A percentile compares a stretch with the other conserved stretches of the same genome.
These are phyloP conservation scores for Lepidochrysops patricia DNA, from an alignment of 2,888 invertebrate species.

Conservation along the genomic window DNA sequence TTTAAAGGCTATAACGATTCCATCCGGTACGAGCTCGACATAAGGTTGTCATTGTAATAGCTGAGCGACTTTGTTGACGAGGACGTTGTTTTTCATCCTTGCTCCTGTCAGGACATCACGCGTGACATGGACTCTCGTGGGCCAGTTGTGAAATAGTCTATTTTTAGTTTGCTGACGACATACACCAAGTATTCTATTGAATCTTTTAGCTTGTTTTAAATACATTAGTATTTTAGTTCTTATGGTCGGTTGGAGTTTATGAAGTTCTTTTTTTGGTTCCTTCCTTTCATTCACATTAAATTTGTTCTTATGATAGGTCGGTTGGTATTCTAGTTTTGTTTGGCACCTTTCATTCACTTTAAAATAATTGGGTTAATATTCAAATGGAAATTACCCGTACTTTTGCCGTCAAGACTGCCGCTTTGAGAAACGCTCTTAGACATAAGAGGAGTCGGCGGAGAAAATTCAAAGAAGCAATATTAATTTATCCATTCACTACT, in stretches of 20 bases:
- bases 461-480: not conserved
- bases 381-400: not conserved
- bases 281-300: too few species aligned
- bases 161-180: constrained; percentile 58
- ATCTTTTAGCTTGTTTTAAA: constrained; percentile 36
- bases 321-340: not conserved
- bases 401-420: not conserved
- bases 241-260: too few species aligned
- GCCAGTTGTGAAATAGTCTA: constrained; percentile 46
- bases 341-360: not conserved
- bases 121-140: constrained; percentile 44
- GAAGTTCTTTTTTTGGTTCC: too few species aligned
- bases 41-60: constrained; percentile 9
- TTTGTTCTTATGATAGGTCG: too few species aligned
- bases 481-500: constrained; percentile 5
- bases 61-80: constrained; percentile 5
- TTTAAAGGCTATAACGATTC: not conserved
- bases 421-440: not conserved
- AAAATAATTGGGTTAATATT: not conserved
- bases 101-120: constrained; percentile 46
- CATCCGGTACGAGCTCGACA: not conserved
- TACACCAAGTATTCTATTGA: constrained; percentile 50
- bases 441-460: not conserved
- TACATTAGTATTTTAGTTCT: not conserved
- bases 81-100: constrained; percentile 22